Evolutionary conservation across 30 jellyfish, hydroid and myxozoan species (phyloP).

Genomic region (Aurelia sp.): DNA sequence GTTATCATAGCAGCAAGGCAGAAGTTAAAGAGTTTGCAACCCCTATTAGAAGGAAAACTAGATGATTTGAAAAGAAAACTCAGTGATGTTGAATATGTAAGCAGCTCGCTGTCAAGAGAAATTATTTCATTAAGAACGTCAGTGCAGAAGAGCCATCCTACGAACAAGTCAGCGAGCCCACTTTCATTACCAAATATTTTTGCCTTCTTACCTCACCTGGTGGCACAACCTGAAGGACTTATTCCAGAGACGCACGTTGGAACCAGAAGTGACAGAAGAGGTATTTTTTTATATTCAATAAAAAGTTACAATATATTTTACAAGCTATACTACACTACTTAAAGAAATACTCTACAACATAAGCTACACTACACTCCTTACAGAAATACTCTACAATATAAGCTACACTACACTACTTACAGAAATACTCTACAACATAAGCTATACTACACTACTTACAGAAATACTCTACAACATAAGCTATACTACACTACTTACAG

Average conservation of each 20-base stretch:
- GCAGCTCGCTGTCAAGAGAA: constrained; percentile 78
- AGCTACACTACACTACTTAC: too few relatives aligned
- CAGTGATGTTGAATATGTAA: constrained; percentile 68
- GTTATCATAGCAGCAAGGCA: constrained; percentile 15
- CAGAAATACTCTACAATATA: too few relatives aligned
- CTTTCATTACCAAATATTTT: constrained; percentile 88
- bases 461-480: too few relatives aligned
- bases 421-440: too few relatives aligned
- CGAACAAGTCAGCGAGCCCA: constrained; percentile 61
- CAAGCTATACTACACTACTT: too few relatives aligned
- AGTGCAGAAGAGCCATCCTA: constrained; percentile 56
- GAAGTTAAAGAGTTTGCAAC: constrained; percentile 43
- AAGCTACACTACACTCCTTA: too few relatives aligned
- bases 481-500: too few relatives aligned
- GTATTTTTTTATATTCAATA: too few relatives aligned
- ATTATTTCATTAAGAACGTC: constrained; percentile 67
- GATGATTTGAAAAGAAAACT: constrained; percentile 67
- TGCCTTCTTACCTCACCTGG: constrained; percentile 84
- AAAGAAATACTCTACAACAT: too few relatives aligned
- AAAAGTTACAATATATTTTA: too few relatives aligned
- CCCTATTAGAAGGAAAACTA: constrained; percentile 59
- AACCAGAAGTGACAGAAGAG: constrained; percentile 49
- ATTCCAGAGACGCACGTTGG: constrained; percentile 68
- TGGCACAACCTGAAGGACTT: constrained; percentile 88
- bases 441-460: too few relatives aligned